Evolutionary conservation across 2,797 vertebrate genomes (phyloP).

Genomic region (Anolis apletophallus): DNA sequence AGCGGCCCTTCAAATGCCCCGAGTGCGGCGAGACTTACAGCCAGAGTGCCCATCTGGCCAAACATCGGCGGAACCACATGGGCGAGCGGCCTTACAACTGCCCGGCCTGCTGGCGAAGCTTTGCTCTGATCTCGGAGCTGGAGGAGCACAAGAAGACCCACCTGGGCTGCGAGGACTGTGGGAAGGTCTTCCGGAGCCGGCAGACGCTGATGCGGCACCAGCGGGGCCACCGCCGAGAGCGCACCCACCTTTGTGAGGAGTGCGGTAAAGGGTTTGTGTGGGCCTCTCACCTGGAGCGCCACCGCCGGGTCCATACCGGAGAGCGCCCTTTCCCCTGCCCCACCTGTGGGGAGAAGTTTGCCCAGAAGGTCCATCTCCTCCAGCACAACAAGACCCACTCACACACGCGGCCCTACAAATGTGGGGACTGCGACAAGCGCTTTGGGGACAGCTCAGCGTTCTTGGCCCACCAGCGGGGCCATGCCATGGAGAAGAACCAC

Average conservation of each 20-base stretch:
- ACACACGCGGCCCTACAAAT: conserved; percentile 38
- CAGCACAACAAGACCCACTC: conserved; percentile 50
- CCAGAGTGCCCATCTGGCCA: conserved; percentile 62
- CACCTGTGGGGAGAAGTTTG: conserved; percentile 42
- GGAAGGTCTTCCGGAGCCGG: conserved; percentile 22
- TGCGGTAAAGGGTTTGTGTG: conserved; percentile 45
- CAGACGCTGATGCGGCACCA: conserved; percentile 36
- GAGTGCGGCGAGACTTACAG: conserved; percentile 63
- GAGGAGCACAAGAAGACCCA: conserved; percentile 57
- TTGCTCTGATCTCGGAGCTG: conserved; percentile 56
- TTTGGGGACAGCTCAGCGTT: conserved; percentile 40
- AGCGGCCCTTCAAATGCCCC: conserved; percentile 50
- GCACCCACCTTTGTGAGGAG: conserved; percentile 22
- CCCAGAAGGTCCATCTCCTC: conserved; percentile 43
- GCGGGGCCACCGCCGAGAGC: conserved; percentile 46
- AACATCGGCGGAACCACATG: conserved; percentile 63
- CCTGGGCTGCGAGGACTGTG: conserved; percentile 50
- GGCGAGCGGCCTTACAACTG: conserved; percentile 63
- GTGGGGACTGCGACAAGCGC: conserved; percentile 41
- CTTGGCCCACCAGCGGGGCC: conserved; percentile 42
- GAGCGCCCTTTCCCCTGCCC: conserved; percentile 45
- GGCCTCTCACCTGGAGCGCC: conserved; percentile 52
- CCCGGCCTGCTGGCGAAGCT: conserved; percentile 52
- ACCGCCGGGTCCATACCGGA: conserved; percentile 34
- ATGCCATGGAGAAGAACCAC: conserved; percentile 47